A percentile compares a stretch with the other conserved stretches of the same genome.
Conservation (phyloP, 2,888 invertebrate genomes). For the Lamellibrachia satsuma region DNA sequence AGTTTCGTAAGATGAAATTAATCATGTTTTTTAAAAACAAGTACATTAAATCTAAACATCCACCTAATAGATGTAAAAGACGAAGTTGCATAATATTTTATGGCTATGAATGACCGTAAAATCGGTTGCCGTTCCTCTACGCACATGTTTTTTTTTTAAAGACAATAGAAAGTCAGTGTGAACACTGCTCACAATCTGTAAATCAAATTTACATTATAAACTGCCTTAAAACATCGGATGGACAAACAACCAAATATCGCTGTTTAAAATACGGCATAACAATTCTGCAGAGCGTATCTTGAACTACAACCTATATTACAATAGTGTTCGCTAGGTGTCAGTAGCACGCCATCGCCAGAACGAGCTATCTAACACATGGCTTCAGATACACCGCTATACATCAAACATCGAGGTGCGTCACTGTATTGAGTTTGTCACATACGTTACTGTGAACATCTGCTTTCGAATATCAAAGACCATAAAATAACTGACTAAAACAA, state of each 20-base stretch:
- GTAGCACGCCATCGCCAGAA: too few species aligned
- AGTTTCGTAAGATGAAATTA: background rate
- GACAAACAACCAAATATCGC: background rate
- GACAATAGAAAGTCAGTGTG: background rate
- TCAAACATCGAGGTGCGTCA: background rate
- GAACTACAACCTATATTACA: background rate
- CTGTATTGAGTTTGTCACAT: background rate
- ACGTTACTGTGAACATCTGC: background rate
- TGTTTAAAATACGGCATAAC: background rate
- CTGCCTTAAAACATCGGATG: background rate
- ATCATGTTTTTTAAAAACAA: background rate
- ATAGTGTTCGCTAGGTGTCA: background rate
- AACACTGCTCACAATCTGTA: background rate
- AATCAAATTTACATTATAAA: background rate
- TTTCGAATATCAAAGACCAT: slow-evolving; percentile 10
- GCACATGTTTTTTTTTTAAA: background rate
- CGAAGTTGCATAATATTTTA: background rate
- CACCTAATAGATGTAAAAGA: background rate
- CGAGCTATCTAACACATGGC: background rate
- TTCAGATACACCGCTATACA: background rate
- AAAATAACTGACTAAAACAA: background rate
- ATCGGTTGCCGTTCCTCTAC: background rate
- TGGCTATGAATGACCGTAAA: background rate
- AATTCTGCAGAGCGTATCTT: background rate
- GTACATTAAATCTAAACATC: background rate